Evolutionary conservation across 2,888 invertebrate species (phyloP), one percentile per base, ranked within the genome.

Genomic region (Timema cristinae): DNA sequence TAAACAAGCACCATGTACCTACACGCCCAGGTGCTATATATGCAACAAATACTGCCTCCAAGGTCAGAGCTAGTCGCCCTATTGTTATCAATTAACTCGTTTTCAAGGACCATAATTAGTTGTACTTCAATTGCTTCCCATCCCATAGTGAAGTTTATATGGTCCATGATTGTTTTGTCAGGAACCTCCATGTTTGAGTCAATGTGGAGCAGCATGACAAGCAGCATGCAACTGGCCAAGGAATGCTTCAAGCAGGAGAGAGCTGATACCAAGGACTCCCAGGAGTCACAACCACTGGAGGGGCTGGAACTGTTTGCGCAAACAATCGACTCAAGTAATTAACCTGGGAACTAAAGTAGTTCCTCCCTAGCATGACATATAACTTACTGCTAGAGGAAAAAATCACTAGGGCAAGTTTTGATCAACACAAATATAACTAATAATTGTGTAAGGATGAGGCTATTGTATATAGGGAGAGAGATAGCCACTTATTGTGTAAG

Each of bases 171-270:
- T 32, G 32, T 49, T 72, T 70, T 78, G 80, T 15, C 77, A 88
- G 89, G 88, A 61, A 89, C 92, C 16, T 94, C 94, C n/a, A 93
- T 95, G 93, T 87, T 95, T 80, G 95, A 96, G 81, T 95, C 95
- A 0, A 94, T 97, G 93, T 94, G 94, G 92, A 85, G 85, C 54
- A 91, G 92, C n/a, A 95, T 96, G 90, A 93, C 94, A 47, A 94
- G 92, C 66, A 94, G 95, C 66, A 91, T 96, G 89, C 94, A 96
- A 81, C 85, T 97, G 78, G 97, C 97, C 0, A 92, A 95, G 77
- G 96, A 97, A 81, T 95, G 93, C 81, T 86, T 96, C 75, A 89
- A 91, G 75, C 91, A 92, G 78, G 86, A 86, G 75, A 83, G 83
- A 78, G 86, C 81, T 54, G 79, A 78, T 15, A 80, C 80, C 71